These are phyloP conservation scores for Ferdinandea cuprea DNA, from an alignment of 2,888 invertebrate genomes.

Conservation along the genomic window DNA sequence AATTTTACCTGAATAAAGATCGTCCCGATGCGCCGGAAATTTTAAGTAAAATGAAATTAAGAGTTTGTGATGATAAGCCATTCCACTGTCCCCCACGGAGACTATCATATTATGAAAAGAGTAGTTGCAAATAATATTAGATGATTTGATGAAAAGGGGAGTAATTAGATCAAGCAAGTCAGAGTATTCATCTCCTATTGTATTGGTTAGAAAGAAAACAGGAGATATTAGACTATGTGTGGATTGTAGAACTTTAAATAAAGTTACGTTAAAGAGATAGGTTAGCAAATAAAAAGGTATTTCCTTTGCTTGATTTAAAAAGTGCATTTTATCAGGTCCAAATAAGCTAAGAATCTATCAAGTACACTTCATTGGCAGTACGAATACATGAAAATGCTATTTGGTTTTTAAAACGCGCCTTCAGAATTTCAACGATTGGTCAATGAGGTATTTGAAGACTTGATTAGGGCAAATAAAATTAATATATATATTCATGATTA, in stretches of 20 bases:
- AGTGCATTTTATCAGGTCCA: constrained; percentile 13
- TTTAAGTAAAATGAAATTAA: no score
- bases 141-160: not conserved
- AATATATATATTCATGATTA: no score
- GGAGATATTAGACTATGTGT: not conserved
- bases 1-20: no score
- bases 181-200: not conserved
- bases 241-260: constrained; percentile 56
- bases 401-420: constrained; percentile 44
- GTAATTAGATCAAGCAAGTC: constrained; percentile 25
- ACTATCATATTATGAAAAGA: no score
- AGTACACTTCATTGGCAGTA: constrained; percentile 49
- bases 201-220: constrained; percentile 13
- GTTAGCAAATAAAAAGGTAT: constrained; percentile 32
- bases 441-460: not conserved
- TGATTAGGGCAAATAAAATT: no score
- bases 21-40: no score
- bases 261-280: constrained; percentile 55
- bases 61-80: no score
- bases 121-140: no score
- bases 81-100: no score
- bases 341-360: constrained; percentile 39
- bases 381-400: constrained; percentile 58
- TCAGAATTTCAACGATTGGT: constrained; percentile 13
- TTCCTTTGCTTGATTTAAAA: constrained; percentile 45